Evolutionary conservation across 1,140 invertebrate genomes (phyloP), one percentile per base, ranked within the genome.

Genomic region (Daktulosphaira vitifoliae): DNA sequence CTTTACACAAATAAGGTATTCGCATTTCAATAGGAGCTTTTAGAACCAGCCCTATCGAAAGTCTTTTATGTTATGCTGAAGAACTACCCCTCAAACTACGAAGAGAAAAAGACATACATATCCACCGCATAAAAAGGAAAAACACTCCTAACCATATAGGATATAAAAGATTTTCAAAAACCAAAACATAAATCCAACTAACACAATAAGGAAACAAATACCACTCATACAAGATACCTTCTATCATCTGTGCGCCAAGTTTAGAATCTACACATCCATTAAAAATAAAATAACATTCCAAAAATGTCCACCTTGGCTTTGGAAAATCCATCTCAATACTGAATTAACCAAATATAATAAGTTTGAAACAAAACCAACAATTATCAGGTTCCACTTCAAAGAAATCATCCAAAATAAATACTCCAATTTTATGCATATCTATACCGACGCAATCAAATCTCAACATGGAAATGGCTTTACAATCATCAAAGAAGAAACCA

Each of bases 381-480:
- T 44, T 44, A 44, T 44, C 39, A 44, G 5, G 5, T 44, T 3
- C 39, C 39, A 44, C 39, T 44, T 44, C 39, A 44, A 44, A 44
- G 39, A 44, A 44, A 44, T 44, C 39, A 44, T 44, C 39, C 39
- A 44, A 44, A 44, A 44, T 44, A 44, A 44, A 44, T 44, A 44
- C 39, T 44, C 39, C 5, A 44, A 44, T 16, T 44, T 44, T 44
- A 7, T 16, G 15, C 49, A 51, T 22, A 51, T 51, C 20, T 51
- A 51, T 26, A 51, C 49, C 20, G 49, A 51, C 49, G 49, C 20
- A 51, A 22, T 18, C n/a, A 51, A 51, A 51, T 25, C 49, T 51
- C 20, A 51, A 23, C 22, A 51, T 26, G 20, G 25, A 51, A 26
- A 5, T 51, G 49, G 49, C 49, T 51, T 23, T 26, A 18, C 49